Conservation (phyloP, 2,797 vertebrate species). For the Merluccius polli region DNA sequence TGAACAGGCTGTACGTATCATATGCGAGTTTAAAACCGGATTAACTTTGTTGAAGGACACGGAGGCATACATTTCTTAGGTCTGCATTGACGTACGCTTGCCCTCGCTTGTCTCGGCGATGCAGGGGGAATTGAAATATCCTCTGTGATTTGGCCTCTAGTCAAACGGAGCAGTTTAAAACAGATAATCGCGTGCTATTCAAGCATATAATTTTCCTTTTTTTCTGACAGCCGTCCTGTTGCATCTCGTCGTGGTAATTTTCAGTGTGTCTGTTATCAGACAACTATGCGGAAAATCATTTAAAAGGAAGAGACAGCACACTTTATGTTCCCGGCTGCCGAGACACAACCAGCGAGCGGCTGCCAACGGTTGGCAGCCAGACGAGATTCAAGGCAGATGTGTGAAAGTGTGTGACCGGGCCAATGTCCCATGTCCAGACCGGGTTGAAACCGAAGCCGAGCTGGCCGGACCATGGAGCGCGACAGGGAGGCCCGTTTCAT, state of each 20-base stretch:
- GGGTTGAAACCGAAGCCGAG: not conserved
- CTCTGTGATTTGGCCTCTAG: constrained; percentile 49
- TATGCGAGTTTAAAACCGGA: constrained; percentile 5
- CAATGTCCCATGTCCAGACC: not conserved
- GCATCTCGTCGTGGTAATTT: constrained; percentile 49
- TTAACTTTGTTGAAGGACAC: constrained; percentile 14
- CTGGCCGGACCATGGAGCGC: not conserved
- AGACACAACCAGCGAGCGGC: not conserved
- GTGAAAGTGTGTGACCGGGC: constrained; percentile 44
- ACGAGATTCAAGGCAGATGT: constrained; percentile 69
- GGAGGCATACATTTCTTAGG: constrained; percentile 16
- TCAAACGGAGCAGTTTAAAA: constrained; percentile 49
- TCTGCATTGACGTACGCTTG: constrained; percentile 44
- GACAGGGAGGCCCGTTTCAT: constrained; percentile 22
- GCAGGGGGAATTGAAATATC: constrained; percentile 45
- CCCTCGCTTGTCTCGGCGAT: constrained; percentile 56
- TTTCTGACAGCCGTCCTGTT: constrained; percentile 52
- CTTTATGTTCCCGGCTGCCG: not conserved
- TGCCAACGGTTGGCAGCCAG: constrained; percentile 35
- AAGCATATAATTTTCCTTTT: constrained; percentile 44
- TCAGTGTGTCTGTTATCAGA: constrained; percentile 46
- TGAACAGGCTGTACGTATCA: not conserved
- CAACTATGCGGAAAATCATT: constrained; percentile 52
- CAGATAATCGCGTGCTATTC: constrained; percentile 58
- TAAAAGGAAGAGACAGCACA: constrained; percentile 29